phyloP scores from a whole-genome alignment of 2,888 invertebrate species.

The Callyntrura sp. region DNA sequence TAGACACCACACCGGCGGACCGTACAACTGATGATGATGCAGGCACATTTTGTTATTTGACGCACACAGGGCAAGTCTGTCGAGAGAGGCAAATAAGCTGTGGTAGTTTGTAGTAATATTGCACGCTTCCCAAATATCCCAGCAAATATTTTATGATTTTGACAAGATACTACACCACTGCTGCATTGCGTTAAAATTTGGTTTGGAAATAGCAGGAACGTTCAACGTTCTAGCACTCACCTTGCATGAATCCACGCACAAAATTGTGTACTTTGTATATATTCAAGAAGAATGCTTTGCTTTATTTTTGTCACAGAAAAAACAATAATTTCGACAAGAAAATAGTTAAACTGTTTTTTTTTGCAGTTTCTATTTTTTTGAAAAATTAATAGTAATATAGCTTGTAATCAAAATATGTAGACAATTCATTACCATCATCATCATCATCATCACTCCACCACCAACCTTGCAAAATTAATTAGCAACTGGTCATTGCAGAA shows the following conservation, averaged over 20 bases:
- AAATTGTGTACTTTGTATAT: too few relatives aligned
- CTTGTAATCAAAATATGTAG: too few relatives aligned
- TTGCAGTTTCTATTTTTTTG: too few relatives aligned
- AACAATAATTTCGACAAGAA: too few relatives aligned
- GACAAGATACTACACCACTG: not conserved
- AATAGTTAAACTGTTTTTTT: too few relatives aligned
- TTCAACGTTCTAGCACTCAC: too few relatives aligned
- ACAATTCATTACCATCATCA: not conserved
- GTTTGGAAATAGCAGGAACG: constrained; percentile 52
- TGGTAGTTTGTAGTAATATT: not conserved
- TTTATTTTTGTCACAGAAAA: too few relatives aligned
- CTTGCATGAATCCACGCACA: too few relatives aligned
- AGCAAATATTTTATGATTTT: not conserved
- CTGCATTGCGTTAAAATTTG: constrained; percentile 65
- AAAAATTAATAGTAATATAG: too few relatives aligned
- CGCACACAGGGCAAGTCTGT: not conserved
- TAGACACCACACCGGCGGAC: constrained; percentile 12
- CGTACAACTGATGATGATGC: not conserved
- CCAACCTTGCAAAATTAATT: not conserved
- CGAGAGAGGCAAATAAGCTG: not conserved
- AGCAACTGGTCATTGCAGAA: not conserved
- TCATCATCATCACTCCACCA: not conserved
- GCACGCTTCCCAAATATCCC: too few relatives aligned
- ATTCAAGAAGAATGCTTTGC: too few relatives aligned
- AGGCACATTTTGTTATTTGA: not conserved